Base-by-base conservation (phyloP, 1,140 invertebrate genomes). In the Phocides pigmalion region DNA sequence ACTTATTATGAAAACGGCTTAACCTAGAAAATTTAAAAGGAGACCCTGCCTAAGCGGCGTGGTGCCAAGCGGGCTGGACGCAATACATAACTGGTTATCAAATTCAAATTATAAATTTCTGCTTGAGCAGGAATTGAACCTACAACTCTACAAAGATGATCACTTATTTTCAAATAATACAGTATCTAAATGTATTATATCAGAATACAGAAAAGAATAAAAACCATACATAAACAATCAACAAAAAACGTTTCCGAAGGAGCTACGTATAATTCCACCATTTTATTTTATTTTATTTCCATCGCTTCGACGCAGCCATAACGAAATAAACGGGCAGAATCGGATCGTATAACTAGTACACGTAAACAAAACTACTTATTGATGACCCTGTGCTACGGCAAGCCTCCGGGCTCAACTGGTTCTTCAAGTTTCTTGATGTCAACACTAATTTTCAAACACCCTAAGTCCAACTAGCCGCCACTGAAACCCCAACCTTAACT, bases 391-490 rank as follows among this genome's bases (percentile, higher is more conserved):
- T 35, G 35, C 41, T 44, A 70, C 61, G 77, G 56, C 79, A 76
- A 78, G 79, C 79, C 79, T 82, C 79, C 75, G 50, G 64, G 67
- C 63, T 49, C 42, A 58, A 84, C 78, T 79, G 73, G 82, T 82
- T 76, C 53, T 59, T 64, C 72, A 19, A 76, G 75, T 80, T 76
- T 67, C 65, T 69, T 68, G 54, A 42, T 49, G 68, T 46, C 47
- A 56, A 63, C 17, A n/a, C 22, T 4, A 65, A 50, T 51, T 25
- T 62, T 65, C 25, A 2, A 59, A 65, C 41, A 49, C 15, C 50
- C 46, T 19, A 39, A 14, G 39, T 47, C 15, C 49, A 61, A 25
- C 47, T 19, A 63, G 39, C 37, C 14, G 16, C 35, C n/a, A 51
- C n/a, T 6, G 8, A 11, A 69, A 61, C 53, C 8, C 37, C n/a